phyloP scores from a whole-genome alignment of 1,140 invertebrate genomes.

The Radopholus similis region DNA sequence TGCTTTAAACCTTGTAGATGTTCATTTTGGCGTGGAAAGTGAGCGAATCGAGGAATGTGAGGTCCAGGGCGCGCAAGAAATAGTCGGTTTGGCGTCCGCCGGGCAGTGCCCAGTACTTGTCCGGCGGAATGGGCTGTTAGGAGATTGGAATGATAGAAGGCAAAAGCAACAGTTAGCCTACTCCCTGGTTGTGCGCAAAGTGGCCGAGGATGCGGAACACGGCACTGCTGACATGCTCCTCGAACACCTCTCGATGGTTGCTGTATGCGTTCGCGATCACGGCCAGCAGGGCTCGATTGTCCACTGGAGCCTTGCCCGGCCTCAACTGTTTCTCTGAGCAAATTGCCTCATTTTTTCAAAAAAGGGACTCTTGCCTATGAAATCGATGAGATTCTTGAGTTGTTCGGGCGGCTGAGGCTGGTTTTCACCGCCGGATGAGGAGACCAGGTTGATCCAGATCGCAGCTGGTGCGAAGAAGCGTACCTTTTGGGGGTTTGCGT shows the following conservation, averaged over 20 bases:
- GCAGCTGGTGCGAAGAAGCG: constrained; percentile 47
- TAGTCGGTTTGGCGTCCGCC: constrained; percentile 31
- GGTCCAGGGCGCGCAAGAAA: constrained; percentile 26
- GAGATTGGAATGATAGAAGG: not conserved
- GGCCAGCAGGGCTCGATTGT: constrained; percentile 32
- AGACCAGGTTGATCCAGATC: constrained; percentile 41
- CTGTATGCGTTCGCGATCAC: constrained; percentile 47
- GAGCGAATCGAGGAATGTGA: constrained; percentile 39
- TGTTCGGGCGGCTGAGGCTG: constrained; percentile 36
- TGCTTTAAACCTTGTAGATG: constrained; percentile 30
- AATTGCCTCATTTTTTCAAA: not conserved
- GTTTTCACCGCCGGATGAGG: constrained; percentile 2
- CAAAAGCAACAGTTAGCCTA: not conserved
- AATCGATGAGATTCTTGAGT: constrained; percentile 26
- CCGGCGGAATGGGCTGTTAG: not conserved
- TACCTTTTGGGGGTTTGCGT: too few relatives aligned
- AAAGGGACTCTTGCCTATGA: constrained; percentile 20
- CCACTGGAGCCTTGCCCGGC: constrained; percentile 1
- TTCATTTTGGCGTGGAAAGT: constrained; percentile 40
- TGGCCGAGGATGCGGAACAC: constrained; percentile 32
- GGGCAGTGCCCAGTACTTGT: constrained; percentile 18
- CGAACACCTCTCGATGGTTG: constrained; percentile 35
- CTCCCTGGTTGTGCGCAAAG: not conserved
- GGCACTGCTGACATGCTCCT: constrained; percentile 25
- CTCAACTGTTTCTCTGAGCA: constrained; percentile 20